These are phyloP conservation scores for Calliphora vomitoria DNA, from an alignment of 2,888 invertebrate genomes.

Conservation along the genomic window DNA sequence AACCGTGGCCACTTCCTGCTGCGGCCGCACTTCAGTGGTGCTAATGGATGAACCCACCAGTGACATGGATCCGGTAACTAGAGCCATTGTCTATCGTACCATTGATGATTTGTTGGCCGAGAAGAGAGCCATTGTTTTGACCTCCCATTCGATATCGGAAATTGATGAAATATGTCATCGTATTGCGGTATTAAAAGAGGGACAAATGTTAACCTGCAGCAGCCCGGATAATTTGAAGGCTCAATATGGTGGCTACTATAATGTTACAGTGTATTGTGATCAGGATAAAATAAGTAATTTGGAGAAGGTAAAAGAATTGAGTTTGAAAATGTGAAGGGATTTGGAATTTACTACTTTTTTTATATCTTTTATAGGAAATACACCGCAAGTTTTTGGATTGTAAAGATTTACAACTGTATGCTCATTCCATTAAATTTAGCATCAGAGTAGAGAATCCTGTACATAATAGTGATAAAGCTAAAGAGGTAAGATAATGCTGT, in stretches of 20 bases:
- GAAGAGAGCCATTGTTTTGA: constrained; percentile 83
- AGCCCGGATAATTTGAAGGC: constrained; percentile 81
- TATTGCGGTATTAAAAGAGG: constrained; percentile 83
- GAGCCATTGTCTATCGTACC: constrained; percentile 83
- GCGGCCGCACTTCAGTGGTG: constrained; percentile 89
- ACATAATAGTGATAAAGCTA: constrained; percentile 62
- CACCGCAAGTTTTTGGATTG: constrained; percentile 77
- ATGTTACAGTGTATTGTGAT: constrained; percentile 82
- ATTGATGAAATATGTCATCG: constrained; percentile 84
- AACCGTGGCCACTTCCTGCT: constrained; percentile 90
- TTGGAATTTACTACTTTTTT: constrained; percentile 1
- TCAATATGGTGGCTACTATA: constrained; percentile 83
- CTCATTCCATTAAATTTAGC: constrained; percentile 82
- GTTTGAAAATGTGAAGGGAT: neutral
- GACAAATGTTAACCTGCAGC: constrained; percentile 82
- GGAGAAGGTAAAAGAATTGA: constrained; percentile 76
- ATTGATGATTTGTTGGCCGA: constrained; percentile 81
- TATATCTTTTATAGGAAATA: constrained; percentile 77
- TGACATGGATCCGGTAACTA: constrained; percentile 88
- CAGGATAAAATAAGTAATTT: constrained; percentile 78
- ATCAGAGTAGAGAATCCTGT: constrained; percentile 77
- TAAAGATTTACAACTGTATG: constrained; percentile 81
- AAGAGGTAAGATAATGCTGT: constrained; percentile 59
- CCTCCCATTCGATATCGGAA: constrained; percentile 84
- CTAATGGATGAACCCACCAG: constrained; percentile 91